Conservation (phyloP, 2,113 vertebrate species). For the Anser brachyrhynchus region DNA sequence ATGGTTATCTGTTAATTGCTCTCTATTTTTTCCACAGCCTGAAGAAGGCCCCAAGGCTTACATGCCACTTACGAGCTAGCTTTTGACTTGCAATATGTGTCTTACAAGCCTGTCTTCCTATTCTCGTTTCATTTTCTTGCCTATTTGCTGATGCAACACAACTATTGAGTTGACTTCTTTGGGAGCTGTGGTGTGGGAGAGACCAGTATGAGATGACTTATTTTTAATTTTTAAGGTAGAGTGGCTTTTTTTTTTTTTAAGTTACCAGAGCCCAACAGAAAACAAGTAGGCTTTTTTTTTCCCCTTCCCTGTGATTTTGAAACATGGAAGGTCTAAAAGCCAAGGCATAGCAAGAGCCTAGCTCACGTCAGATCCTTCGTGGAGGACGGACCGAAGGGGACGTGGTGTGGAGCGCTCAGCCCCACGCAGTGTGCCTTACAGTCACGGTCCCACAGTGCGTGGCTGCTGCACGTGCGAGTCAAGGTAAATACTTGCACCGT, state of each 20-base stretch:
- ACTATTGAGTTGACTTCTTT: neutral
- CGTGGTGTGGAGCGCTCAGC: neutral
- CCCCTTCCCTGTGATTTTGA: neutral
- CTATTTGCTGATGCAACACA: conserved; percentile 21
- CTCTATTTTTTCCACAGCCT: neutral
- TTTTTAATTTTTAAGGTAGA: neutral
- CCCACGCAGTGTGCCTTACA: neutral
- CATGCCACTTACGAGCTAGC: neutral
- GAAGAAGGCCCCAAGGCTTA: conserved; percentile 31
- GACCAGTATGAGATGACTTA: neutral
- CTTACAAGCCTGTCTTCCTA: neutral
- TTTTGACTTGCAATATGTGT: neutral
- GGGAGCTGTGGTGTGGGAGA: neutral
- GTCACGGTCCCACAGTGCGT: neutral
- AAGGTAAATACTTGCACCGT: neutral
- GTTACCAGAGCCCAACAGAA: neutral
- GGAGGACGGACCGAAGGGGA: neutral
- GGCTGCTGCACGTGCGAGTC: neutral
- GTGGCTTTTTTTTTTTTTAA: neutral
- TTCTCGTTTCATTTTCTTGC: conserved; percentile 4
- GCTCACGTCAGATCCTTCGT: rapidly evolving
- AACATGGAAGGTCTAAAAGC: neutral
- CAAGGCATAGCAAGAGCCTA: neutral
- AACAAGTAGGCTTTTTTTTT: neutral
- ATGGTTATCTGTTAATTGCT: conserved; percentile 45